Conservation (phyloP, 1,140 invertebrate species). For the Leptinotarsa lineolata region DNA sequence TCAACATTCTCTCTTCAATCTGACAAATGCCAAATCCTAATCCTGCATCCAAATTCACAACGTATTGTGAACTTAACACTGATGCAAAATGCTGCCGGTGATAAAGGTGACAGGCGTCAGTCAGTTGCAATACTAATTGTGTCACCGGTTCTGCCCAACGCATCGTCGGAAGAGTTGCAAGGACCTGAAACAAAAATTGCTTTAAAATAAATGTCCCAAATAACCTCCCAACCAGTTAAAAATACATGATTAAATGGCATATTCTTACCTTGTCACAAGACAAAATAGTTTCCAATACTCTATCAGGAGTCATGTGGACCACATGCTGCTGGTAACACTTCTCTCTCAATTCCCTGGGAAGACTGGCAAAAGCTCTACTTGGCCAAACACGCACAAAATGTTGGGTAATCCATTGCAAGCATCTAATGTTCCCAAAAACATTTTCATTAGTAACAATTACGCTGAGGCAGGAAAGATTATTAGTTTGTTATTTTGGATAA, state of each 20-base stretch:
- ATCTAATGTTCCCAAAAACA: conserved; percentile 59
- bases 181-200: conserved; percentile 48
- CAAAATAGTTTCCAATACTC: conserved; percentile 62
- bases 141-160: conserved; percentile 75
- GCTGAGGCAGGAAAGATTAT: too few species aligned
- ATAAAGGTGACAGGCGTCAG: conserved; percentile 65
- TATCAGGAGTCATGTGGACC: conserved; percentile 68
- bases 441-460: not conserved
- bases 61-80: conserved; percentile 67
- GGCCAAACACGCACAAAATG: conserved; percentile 86
- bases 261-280: conserved; percentile 65
- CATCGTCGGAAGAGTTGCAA: conserved; percentile 69
- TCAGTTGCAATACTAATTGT: conserved; percentile 67
- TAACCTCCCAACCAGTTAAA: not conserved
- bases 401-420: conserved; percentile 81
- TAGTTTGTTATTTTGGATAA: too few species aligned
- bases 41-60: conserved; percentile 67
- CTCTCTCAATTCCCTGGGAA: conserved; percentile 79
- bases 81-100: conserved; percentile 69
- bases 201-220: not conserved
- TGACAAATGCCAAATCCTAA: conserved; percentile 69
- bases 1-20: conserved; percentile 68
- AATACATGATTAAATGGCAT: not conserved
- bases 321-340: conserved; percentile 83
- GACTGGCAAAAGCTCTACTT: conserved; percentile 78